Conservation (phyloP, 2,113 vertebrate species). For the Lepisosteus oculatus region DNA sequence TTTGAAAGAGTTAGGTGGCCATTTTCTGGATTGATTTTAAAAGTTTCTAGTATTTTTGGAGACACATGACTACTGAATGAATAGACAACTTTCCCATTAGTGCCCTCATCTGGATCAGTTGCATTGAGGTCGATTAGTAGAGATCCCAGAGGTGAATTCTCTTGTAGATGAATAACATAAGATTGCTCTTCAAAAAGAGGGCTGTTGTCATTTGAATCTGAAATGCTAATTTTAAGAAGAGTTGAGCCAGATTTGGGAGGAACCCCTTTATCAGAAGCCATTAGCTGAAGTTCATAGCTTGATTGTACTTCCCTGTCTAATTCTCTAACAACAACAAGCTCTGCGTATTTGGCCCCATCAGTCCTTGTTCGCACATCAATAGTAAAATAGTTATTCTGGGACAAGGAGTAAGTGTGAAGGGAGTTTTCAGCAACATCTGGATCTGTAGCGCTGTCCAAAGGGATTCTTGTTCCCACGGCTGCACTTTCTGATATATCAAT, state of each 20-base stretch:
- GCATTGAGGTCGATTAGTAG: conserved; percentile 90
- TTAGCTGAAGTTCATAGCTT: conserved; percentile 85
- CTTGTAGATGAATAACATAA: conserved; percentile 77
- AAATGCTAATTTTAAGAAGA: conserved; percentile 86
- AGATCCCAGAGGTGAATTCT: conserved; percentile 82
- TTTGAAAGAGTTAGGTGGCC: conserved; percentile 87
- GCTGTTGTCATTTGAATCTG: conserved; percentile 97
- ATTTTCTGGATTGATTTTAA: conserved; percentile 84
- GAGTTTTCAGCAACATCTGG: conserved; percentile 92
- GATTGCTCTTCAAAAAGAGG: conserved; percentile 84
- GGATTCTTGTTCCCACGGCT: conserved; percentile 86
- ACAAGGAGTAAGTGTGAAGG: conserved; percentile 85
- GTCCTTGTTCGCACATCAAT: conserved; percentile 88
- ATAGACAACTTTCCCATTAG: conserved; percentile 89
- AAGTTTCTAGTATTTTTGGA: conserved; percentile 85
- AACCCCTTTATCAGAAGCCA: conserved; percentile 84
- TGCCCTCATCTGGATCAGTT: conserved; percentile 96
- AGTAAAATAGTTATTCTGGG: conserved; percentile 83
- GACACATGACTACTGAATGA: conserved; percentile 92
- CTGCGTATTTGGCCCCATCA: conserved; percentile 90
- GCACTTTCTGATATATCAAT: conserved; percentile 95
- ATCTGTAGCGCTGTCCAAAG: conserved; percentile 87
- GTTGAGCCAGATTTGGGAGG: conserved; percentile 88
- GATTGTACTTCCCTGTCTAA: conserved; percentile 84
- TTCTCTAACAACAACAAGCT: conserved; percentile 85